Evolutionary conservation across 2,797 vertebrate genomes (phyloP).

Genomic region (Acanthis flammea): DNA sequence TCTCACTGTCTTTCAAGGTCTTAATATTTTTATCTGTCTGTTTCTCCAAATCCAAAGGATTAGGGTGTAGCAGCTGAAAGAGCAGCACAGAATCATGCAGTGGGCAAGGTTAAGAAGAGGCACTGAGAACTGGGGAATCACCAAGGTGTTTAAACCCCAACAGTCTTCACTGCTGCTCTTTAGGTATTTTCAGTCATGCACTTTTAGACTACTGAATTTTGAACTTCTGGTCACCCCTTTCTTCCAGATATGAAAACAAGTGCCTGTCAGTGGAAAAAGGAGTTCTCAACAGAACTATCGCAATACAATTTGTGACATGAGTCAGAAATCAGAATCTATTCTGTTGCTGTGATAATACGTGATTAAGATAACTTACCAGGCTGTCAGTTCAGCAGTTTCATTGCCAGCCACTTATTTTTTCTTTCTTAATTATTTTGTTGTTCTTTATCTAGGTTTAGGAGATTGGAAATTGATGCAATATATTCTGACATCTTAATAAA

Average conservation of each 20-base stretch:
- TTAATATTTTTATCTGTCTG: background rate
- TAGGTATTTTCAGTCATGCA: conserved; percentile 14
- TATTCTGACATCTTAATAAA: conserved; percentile 1
- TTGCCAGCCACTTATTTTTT: conserved; percentile 25
- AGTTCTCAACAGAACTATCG: conserved; percentile 24
- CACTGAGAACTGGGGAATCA: background rate
- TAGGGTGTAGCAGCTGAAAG: background rate
- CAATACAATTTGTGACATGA: conserved; percentile 1
- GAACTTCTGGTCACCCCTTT: conserved; percentile 46
- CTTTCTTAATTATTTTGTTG: conserved; percentile 10
- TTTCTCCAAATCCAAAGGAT: background rate
- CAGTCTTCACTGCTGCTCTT: background rate
- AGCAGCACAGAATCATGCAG: rapidly evolving
- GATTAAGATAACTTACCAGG: conserved; percentile 9
- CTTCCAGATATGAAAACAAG: conserved; percentile 55
- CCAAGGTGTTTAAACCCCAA: background rate
- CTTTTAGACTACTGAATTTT: conserved; percentile 23
- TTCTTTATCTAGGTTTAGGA: conserved; percentile 8
- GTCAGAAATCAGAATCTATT: conserved; percentile 20
- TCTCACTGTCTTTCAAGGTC: background rate
- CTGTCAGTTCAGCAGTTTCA: background rate
- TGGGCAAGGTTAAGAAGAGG: background rate
- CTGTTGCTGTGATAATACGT: background rate
- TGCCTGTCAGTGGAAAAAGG: conserved; percentile 14
- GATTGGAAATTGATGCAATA: background rate